Percentiles rank a stretch among this genome's conserved stretches.
Evolutionary conservation across 2,113 vertebrate genomes (phyloP).

Genomic region (Tragelaphus buxtoni): DNA sequence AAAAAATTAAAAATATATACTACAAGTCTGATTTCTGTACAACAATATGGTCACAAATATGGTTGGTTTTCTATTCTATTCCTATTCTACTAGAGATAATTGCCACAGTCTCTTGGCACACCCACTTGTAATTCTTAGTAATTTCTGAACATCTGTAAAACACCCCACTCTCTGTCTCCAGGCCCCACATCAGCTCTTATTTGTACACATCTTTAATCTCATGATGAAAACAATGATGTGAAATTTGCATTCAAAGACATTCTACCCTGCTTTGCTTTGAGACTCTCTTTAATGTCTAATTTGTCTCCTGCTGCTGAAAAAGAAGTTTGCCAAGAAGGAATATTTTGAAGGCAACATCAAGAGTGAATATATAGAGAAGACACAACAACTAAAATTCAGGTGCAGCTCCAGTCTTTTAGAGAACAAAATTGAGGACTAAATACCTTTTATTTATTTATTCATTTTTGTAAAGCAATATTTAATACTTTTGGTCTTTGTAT

Average conservation of each 20-base stretch:
- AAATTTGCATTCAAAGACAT: constrained; percentile 48
- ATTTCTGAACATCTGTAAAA: not conserved
- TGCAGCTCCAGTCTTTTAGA: not conserved
- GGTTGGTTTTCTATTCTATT: not conserved
- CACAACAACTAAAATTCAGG: not conserved
- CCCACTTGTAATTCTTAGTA: not conserved
- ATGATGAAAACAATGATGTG: constrained; percentile 40
- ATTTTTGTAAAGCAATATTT: not conserved
- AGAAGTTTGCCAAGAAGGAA: not conserved
- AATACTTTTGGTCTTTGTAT: not conserved
- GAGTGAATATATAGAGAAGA: not conserved
- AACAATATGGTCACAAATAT: not conserved
- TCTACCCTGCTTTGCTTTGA: not conserved
- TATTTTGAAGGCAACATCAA: not conserved
- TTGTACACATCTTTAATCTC: not conserved
- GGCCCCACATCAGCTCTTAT: not conserved
- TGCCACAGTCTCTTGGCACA: not conserved
- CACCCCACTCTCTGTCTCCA: not conserved
- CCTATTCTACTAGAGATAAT: not conserved
- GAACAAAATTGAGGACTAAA: not conserved
- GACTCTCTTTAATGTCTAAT: not conserved
- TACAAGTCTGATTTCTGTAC: not conserved
- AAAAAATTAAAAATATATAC: not conserved
- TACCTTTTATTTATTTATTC: not conserved
- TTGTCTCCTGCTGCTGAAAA: constrained; percentile 19